Evolutionary conservation across 53 echinoderm and acorn worm species (phyloP).

Genomic region (Hippasteria phrygiana): DNA sequence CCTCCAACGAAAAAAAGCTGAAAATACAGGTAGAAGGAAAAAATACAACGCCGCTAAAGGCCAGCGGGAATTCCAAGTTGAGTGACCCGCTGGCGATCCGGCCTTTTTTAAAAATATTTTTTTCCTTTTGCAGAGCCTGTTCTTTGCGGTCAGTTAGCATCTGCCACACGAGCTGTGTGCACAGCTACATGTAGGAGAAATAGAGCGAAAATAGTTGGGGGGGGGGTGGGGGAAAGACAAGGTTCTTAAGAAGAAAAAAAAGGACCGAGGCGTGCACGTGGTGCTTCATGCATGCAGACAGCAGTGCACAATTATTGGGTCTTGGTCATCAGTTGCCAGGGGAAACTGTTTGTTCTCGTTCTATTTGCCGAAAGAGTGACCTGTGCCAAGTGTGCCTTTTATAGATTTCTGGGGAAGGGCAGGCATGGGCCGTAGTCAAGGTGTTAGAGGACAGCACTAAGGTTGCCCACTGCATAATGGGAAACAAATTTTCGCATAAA

Average conservation of each 20-base stretch:
- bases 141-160: slow-evolving; percentile 56
- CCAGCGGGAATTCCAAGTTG: slow-evolving; percentile 46
- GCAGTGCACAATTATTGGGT: slow-evolving; percentile 42
- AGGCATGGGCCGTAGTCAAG: too few relatives aligned
- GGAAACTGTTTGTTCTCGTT: slow-evolving; percentile 48
- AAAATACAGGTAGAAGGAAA: background rate
- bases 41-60: background rate
- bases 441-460: background rate
- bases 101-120: background rate
- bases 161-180: slow-evolving; percentile 17
- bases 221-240: background rate
- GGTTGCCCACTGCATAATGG: too few relatives aligned
- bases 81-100: slow-evolving; percentile 57
- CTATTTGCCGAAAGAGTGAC: slow-evolving; percentile 28
- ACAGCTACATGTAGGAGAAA: background rate
- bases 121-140: background rate
- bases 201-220: background rate
- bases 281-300: slow-evolving; percentile 42
- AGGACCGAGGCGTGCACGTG: background rate
- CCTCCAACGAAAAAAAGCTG: background rate
- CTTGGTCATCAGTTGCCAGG: slow-evolving; percentile 54
- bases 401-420: slow-evolving; percentile 14
- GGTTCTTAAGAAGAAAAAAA: background rate
- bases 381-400: slow-evolving; percentile 4
- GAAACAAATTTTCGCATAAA: background rate